A percentile compares a stretch with the other conserved stretches of the same genome.
Conservation (phyloP, 2,113 vertebrate species). For the Osmerus eperlanus region DNA sequence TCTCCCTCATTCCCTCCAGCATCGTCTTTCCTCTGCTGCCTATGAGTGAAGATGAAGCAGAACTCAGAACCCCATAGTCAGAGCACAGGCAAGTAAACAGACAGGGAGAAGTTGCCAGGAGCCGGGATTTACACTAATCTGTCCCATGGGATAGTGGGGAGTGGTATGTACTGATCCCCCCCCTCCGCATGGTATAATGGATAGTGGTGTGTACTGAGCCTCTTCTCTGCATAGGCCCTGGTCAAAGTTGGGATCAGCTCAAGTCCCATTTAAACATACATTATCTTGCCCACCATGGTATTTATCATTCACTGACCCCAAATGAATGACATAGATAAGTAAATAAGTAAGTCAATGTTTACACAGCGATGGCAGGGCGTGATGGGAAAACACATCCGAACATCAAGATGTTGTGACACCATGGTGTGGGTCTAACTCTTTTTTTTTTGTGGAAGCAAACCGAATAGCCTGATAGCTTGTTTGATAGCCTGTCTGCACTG, state of each 20-base stretch:
- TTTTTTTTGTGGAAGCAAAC: no score
- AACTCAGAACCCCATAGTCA: not conserved
- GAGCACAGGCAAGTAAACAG: constrained; percentile 1
- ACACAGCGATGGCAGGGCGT: not conserved
- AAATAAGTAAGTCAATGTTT: constrained; percentile 1
- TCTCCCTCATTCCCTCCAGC: no score
- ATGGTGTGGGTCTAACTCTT: no score
- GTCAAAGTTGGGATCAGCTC: not conserved
- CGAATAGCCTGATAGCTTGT: no score
- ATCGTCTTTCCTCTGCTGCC: not conserved
- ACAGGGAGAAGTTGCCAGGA: constrained; percentile 1
- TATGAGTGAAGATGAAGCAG: not conserved
- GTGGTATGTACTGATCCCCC: not conserved
- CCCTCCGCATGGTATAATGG: not conserved
- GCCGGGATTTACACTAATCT: constrained; percentile 24
- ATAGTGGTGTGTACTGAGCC: not conserved
- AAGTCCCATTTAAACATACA: no score
- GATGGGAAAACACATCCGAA: no score
- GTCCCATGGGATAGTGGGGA: constrained; percentile 10
- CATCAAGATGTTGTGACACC: no score
- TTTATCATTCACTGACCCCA: not conserved
- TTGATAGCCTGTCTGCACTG: not conserved
- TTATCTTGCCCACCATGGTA: not conserved
- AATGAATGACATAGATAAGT: no score
- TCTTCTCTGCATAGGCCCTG: not conserved